phyloP scores from a whole-genome alignment of 2,888 invertebrate species.

The Amaurobius ferox region DNA sequence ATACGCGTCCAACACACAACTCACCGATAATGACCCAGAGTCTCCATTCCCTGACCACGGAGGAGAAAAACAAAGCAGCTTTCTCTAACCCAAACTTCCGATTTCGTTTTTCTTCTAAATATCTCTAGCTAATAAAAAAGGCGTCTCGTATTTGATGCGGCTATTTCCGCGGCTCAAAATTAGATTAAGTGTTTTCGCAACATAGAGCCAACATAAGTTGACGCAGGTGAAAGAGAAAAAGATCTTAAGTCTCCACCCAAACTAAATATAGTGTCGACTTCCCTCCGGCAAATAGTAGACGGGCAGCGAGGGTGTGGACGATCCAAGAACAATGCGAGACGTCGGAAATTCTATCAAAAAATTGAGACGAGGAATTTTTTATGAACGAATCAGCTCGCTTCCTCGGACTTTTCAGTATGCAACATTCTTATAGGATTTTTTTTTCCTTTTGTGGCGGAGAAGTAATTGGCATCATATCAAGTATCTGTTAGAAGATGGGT shows the following conservation, averaged over 20 bases:
- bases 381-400: conserved; percentile 3
- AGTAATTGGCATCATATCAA: not conserved
- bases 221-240: conserved; percentile 65
- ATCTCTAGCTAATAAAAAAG: conserved; percentile 63
- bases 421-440: not conserved
- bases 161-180: conserved; percentile 65
- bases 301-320: conserved; percentile 63
- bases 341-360: conserved; percentile 39
- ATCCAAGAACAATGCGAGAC: conserved; percentile 44
- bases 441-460: not conserved
- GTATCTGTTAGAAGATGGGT: not conserved
- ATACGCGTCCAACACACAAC: conserved; percentile 50
- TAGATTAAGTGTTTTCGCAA: conserved; percentile 71
- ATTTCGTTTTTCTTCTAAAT: conserved; percentile 34
- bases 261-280: conserved; percentile 63
- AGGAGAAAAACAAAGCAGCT: conserved; percentile 38
- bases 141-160: conserved; percentile 62
- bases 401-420: not conserved
- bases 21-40: conserved; percentile 56
- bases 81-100: conserved; percentile 58
- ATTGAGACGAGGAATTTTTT: conserved; percentile 48
- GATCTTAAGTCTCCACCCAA: conserved; percentile 57
- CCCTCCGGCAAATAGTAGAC: conserved; percentile 65
- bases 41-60: conserved; percentile 26
- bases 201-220: conserved; percentile 67